Conservation (phyloP, 2,797 vertebrate species). For the Centroberyx gerrardi region DNA sequence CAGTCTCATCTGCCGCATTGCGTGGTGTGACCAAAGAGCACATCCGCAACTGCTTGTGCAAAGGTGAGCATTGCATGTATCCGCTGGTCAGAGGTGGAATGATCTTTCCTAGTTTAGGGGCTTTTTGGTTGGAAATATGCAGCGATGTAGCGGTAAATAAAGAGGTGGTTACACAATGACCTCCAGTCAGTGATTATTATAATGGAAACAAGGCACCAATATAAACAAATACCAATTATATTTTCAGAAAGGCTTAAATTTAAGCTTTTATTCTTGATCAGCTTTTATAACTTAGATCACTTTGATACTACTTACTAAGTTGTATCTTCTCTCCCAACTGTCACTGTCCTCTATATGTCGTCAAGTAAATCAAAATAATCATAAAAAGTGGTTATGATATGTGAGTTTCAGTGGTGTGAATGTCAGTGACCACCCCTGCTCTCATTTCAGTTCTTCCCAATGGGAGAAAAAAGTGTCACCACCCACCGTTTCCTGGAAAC, state of each 20-base stretch:
- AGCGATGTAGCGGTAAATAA: too few species aligned
- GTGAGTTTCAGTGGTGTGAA: not conserved
- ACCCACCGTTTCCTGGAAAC: accelerated
- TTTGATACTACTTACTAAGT: too few species aligned
- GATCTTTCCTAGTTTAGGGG: too few species aligned
- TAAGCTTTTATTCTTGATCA: too few species aligned
- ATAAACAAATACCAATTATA: too few species aligned
- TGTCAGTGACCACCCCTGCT: not conserved
- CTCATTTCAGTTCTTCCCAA: conserved; percentile 18
- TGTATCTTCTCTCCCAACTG: too few species aligned
- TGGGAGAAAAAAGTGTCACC: conserved; percentile 15
- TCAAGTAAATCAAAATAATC: not conserved
- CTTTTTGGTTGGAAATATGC: conserved; percentile 17
- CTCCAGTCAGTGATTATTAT: too few species aligned
- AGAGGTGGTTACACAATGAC: too few species aligned
- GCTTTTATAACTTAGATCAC: too few species aligned
- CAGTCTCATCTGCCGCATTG: conserved; percentile 24
- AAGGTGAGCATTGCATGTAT: conserved; percentile 45
- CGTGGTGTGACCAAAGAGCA: not conserved
- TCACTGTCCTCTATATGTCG: not conserved
- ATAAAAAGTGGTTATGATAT: not conserved
- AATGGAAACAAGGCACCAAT: too few species aligned
- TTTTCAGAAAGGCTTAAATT: too few species aligned
- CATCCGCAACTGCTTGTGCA: conserved; percentile 60
- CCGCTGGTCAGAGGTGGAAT: not conserved